Evolutionary conservation across 2,113 vertebrate species (phyloP).

Genomic region (Baryphthengus martii): DNA sequence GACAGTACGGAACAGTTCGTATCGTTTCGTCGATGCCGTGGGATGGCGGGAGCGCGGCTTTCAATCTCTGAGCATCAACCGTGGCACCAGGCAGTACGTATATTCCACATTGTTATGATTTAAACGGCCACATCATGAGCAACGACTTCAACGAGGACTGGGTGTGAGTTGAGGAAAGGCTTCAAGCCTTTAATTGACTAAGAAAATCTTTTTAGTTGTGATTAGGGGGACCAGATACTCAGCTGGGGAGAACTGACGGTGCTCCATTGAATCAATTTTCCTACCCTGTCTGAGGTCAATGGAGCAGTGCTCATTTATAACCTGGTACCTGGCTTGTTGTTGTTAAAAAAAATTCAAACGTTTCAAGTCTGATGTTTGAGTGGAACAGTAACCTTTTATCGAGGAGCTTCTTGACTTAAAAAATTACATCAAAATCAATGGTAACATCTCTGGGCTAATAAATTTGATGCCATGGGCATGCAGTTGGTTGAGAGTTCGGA

Average conservation of each 20-base stretch:
- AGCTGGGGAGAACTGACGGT: conserved; percentile 20
- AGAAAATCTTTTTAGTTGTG: conserved; percentile 56
- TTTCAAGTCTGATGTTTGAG: neutral
- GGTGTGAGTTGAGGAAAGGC: conserved; percentile 22
- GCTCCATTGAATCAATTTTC: conserved; percentile 49
- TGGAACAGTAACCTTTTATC: neutral
- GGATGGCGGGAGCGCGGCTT: neutral
- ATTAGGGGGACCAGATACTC: conserved; percentile 52
- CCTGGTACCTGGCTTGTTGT: neutral
- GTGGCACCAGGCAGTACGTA: neutral
- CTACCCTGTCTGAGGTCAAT: conserved; percentile 47
- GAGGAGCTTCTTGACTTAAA: neutral
- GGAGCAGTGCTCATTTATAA: conserved; percentile 50
- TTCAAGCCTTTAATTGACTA: conserved; percentile 52
- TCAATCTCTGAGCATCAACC: neutral
- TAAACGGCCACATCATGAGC: conserved; percentile 19
- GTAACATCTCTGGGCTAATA: neutral
- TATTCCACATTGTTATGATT: neutral
- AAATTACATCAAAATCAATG: conserved; percentile 1
- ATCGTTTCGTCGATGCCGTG: neutral
- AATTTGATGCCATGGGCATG: neutral
- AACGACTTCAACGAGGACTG: conserved; percentile 5
- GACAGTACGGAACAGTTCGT: neutral
- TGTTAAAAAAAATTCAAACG: neutral
- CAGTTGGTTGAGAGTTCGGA: neutral